Evolutionary conservation across 1,140 invertebrate species (phyloP).

Genomic region (Diachasma alloeum): DNA sequence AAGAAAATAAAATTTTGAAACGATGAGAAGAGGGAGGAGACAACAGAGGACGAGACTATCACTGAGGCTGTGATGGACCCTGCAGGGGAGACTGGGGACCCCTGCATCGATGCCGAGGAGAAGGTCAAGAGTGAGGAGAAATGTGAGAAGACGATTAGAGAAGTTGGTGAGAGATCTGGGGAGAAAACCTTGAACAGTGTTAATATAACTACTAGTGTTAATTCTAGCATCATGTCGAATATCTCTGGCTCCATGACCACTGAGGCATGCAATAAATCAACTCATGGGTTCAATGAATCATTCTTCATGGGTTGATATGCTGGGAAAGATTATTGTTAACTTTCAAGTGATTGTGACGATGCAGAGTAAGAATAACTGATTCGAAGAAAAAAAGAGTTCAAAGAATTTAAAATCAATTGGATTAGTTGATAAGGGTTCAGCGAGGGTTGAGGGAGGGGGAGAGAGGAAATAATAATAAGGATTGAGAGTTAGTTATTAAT

Average conservation of each 20-base stretch:
- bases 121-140: slow-evolving; percentile 34
- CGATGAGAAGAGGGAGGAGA: slow-evolving; percentile 40
- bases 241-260: slow-evolving; percentile 33
- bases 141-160: slow-evolving; percentile 15
- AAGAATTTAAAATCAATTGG: too few relatives aligned
- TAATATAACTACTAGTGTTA: slow-evolving; percentile 7
- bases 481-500: neutral
- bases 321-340: slow-evolving; percentile 61
- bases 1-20: slow-evolving; percentile 59
- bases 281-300: slow-evolving; percentile 50
- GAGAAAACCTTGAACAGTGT: slow-evolving; percentile 23
- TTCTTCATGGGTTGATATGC: slow-evolving; percentile 60
- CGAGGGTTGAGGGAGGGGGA: too few relatives aligned
- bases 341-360: slow-evolving; percentile 60
- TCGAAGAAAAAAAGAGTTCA: neutral
- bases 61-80: neutral
- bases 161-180: slow-evolving; percentile 6
- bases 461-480: neutral
- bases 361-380: slow-evolving; percentile 51
- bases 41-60: slow-evolving; percentile 27
- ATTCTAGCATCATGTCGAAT: neutral
- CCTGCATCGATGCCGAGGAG: slow-evolving; percentile 33
- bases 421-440: too few relatives aligned
- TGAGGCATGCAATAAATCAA: slow-evolving; percentile 51
- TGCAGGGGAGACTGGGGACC: neutral